phyloP scores from a whole-genome alignment of 2,888 invertebrate species.

The Lepidocyrtinus sp. region DNA sequence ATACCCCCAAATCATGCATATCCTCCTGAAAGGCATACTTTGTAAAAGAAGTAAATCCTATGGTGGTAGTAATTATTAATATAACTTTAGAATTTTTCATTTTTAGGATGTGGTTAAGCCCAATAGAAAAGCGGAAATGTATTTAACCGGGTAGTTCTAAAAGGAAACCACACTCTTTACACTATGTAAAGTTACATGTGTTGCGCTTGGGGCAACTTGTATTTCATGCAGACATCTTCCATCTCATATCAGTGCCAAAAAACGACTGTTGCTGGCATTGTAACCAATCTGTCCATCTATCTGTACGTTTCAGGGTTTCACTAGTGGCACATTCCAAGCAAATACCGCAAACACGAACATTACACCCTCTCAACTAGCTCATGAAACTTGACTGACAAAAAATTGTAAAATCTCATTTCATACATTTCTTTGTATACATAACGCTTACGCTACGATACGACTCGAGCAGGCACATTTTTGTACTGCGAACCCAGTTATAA shows the following conservation, averaged over 20 bases:
- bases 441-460: neutral
- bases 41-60: too few species aligned
- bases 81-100: too few species aligned
- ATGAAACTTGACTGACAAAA: conserved; percentile 13
- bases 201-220: conserved; percentile 9
- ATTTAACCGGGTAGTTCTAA: too few species aligned
- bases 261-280: conserved; percentile 29
- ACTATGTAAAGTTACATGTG: too few species aligned
- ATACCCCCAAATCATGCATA: too few species aligned
- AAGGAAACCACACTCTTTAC: too few species aligned
- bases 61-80: too few species aligned
- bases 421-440: neutral
- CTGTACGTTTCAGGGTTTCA: neutral
- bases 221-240: neutral
- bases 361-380: conserved; percentile 13
- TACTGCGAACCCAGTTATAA: neutral
- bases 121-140: too few species aligned
- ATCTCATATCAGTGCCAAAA: conserved; percentile 12
- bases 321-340: conserved; percentile 10
- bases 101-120: too few species aligned
- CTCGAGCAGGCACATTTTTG: conserved; percentile 7
- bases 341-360: conserved; percentile 18
- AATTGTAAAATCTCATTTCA: conserved; percentile 3
- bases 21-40: too few species aligned
- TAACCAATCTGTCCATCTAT: conserved; percentile 44